Percentiles rank a stretch among this genome's conserved stretches.
Conservation (phyloP, 2,113 vertebrate species). For the Microtus pennsylvanicus region DNA sequence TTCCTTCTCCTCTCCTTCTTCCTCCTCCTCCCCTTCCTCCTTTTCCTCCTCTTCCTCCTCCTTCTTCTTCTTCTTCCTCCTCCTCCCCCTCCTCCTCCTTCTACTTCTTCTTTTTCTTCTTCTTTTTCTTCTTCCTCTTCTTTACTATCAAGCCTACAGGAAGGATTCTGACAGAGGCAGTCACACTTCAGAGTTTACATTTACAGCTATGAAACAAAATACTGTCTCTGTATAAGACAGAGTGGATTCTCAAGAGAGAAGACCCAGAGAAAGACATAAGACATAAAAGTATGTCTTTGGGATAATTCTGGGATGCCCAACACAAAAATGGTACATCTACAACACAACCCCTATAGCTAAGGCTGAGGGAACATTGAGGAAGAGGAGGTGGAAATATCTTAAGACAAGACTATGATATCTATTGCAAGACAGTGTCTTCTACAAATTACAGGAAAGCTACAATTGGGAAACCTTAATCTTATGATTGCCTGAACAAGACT, state of each 20-base stretch:
- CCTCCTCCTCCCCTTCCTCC: not conserved
- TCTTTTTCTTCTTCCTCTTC: not conserved
- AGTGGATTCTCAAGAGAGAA: not conserved
- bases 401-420: not conserved
- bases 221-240: not conserved
- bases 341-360: not conserved
- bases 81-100: too few species aligned
- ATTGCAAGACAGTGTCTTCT: not conserved
- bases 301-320: not conserved
- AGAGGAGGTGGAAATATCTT: not conserved
- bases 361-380: not conserved
- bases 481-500: not conserved
- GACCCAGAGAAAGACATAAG: not conserved
- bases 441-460: not conserved
- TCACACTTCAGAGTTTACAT: not conserved
- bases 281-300: not conserved
- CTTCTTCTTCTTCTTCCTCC: too few species aligned
- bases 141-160: not conserved
- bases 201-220: not conserved
- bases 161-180: not conserved
- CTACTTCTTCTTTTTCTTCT: too few species aligned
- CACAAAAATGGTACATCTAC: not conserved
- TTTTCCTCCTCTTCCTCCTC: too few species aligned
- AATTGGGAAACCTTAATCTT: not conserved
- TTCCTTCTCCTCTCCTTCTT: not conserved